These are phyloP conservation scores for Drosophila nigricruria DNA, from an alignment of 2,888 invertebrate species.

Conservation along the genomic window DNA sequence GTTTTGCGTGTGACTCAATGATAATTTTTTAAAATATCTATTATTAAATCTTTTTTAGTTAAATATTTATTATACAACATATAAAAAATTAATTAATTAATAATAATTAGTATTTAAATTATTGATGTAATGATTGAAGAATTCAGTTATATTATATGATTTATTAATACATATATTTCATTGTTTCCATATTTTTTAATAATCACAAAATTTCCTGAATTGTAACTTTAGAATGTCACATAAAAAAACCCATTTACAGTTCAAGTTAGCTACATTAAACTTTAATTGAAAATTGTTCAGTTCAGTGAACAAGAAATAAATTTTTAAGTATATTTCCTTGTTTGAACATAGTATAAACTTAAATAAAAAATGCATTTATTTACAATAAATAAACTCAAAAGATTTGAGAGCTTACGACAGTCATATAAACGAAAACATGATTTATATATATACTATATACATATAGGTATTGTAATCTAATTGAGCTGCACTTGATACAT, in stretches of 20 bases:
- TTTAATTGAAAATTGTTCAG: neutral
- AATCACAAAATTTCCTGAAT: neutral
- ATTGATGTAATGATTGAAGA: too few species aligned
- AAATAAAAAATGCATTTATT: neutral
- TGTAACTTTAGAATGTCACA: neutral
- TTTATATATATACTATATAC: neutral
- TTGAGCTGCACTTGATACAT: slow-evolving; percentile 20
- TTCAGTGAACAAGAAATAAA: neutral
- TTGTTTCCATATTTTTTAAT: too few species aligned
- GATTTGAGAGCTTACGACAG: neutral
- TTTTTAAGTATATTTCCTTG: neutral
- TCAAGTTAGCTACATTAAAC: neutral
- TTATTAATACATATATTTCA: too few species aligned
- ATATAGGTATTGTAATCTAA: slow-evolving; percentile 6
- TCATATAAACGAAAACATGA: slow-evolving; percentile 10
- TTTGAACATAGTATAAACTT: neutral
- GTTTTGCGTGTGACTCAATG: too few species aligned
- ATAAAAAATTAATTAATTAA: neutral
- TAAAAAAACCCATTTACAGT: neutral
- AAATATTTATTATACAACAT: neutral
- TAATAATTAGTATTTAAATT: neutral
- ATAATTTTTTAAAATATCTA: too few species aligned
- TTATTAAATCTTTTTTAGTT: too few species aligned
- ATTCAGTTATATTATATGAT: too few species aligned
- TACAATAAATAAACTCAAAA: neutral